Evolutionary conservation across 2,888 invertebrate species (phyloP).

Genomic region (Synanthedon myopaeformis): DNA sequence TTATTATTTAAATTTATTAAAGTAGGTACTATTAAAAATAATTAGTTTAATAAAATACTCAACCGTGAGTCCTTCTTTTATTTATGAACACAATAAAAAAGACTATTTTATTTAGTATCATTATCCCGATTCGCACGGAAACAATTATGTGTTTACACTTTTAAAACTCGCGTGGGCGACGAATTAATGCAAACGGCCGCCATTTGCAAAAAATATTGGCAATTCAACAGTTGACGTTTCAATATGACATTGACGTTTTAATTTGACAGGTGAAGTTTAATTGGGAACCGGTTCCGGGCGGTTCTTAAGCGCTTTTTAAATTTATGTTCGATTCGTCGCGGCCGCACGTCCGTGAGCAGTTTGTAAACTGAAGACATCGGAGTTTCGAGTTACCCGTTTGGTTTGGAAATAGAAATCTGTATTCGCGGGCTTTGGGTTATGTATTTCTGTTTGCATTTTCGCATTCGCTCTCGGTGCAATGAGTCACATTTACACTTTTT

Average conservation of each 20-base stretch:
- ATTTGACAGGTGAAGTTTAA: no score
- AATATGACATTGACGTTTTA: not conserved
- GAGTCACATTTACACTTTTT: not conserved
- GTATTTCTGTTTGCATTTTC: slow-evolving; percentile 22
- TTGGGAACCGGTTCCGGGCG: not conserved
- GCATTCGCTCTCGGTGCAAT: not conserved
- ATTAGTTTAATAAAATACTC: no score
- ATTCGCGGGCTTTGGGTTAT: slow-evolving; percentile 24
- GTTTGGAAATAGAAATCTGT: slow-evolving; percentile 42
- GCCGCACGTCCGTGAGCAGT: slow-evolving; percentile 27
- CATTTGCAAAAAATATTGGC: not conserved
- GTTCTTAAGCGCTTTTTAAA: not conserved
- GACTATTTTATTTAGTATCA: no score
- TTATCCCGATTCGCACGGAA: no score
- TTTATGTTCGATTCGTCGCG: slow-evolving; percentile 14
- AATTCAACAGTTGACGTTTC: not conserved
- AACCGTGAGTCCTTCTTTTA: no score
- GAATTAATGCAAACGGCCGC: not conserved
- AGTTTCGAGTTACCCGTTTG: slow-evolving; percentile 30
- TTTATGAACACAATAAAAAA: no score
- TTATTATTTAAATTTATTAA: no score
- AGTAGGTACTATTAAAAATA: no score
- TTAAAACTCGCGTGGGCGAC: not conserved
- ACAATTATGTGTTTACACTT: not conserved
- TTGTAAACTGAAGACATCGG: slow-evolving; percentile 18